Conservation (phyloP, 2,797 vertebrate species). For the Euthynnus affinis region DNA sequence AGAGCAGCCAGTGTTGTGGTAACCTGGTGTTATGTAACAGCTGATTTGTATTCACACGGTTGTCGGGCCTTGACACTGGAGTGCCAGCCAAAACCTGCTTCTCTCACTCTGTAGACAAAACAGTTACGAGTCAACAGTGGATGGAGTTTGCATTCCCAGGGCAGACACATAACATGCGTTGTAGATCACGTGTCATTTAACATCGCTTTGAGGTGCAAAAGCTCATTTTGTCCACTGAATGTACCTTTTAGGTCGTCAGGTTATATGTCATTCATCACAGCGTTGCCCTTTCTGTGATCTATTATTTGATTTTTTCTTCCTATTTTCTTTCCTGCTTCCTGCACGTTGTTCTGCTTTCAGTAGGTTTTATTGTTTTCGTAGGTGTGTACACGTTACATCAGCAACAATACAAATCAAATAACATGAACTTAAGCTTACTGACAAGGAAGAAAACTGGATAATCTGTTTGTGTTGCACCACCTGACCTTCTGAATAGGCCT, state of each 20-base stretch:
- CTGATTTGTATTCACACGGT: slow-evolving; percentile 56
- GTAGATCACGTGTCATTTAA: neutral
- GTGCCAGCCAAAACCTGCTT: neutral
- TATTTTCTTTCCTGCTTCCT: neutral
- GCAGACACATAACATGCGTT: neutral
- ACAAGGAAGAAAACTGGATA: slow-evolving; percentile 6
- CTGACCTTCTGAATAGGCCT: neutral
- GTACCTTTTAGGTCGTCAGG: no score
- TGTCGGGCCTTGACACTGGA: neutral
- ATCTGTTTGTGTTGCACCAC: slow-evolving; percentile 7
- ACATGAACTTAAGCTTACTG: neutral
- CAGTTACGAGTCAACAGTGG: neutral
- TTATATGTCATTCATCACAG: no score
- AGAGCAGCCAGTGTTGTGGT: slow-evolving; percentile 56
- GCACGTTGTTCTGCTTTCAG: neutral
- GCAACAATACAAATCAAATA: neutral
- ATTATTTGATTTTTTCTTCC: neutral
- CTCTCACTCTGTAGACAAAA: slow-evolving; percentile 30
- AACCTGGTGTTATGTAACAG: slow-evolving; percentile 59
- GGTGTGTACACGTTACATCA: neutral
- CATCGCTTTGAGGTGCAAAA: neutral
- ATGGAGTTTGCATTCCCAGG: neutral
- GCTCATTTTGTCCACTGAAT: neutral
- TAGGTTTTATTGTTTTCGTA: neutral
- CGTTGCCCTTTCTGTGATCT: neutral